These are phyloP conservation scores for Auanema sp. DNA, from an alignment of 2,888 invertebrate genomes.

Conservation along the genomic window DNA sequence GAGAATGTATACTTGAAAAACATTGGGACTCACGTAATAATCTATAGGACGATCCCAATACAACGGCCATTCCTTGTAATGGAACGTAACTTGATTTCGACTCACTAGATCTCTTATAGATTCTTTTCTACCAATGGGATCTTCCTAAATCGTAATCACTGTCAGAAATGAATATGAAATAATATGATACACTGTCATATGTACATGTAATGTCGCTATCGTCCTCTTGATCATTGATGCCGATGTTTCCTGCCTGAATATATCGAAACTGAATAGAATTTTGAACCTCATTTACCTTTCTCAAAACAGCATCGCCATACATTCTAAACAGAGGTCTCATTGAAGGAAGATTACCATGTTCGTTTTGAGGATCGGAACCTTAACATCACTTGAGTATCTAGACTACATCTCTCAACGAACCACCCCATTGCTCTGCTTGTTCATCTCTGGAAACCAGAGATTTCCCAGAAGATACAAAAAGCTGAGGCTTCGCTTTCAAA, in stretches of 20 bases:
- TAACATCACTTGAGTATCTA: no score
- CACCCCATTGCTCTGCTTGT: not conserved
- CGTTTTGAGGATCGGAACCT: no score
- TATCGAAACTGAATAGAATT: no score
- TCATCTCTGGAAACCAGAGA: not conserved
- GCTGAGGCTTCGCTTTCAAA: constrained; percentile 5
- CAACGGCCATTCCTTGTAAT: constrained; percentile 30
- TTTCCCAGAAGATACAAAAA: constrained; percentile 16
- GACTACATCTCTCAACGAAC: constrained; percentile 4
- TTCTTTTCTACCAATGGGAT: no score
- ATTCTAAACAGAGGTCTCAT: constrained; percentile 14
- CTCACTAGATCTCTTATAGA: no score
- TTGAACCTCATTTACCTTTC: no score
- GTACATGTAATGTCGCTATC: no score
- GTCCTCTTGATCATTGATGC: no score
- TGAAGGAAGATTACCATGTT: constrained; percentile 7
- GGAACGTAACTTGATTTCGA: not conserved
- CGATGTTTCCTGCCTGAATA: no score
- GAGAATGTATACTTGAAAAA: not conserved
- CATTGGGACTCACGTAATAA: constrained; percentile 23
- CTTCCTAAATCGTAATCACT: no score
- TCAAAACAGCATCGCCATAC: constrained; percentile 15
- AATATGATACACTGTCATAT: no score
- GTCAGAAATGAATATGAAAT: no score
- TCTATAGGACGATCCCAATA: constrained; percentile 34